Percentiles rank a stretch among this genome's conserved stretches.
These are phyloP conservation scores for Nysson spinosus DNA, from an alignment of 2,888 invertebrate genomes.

Conservation along the genomic window DNA sequence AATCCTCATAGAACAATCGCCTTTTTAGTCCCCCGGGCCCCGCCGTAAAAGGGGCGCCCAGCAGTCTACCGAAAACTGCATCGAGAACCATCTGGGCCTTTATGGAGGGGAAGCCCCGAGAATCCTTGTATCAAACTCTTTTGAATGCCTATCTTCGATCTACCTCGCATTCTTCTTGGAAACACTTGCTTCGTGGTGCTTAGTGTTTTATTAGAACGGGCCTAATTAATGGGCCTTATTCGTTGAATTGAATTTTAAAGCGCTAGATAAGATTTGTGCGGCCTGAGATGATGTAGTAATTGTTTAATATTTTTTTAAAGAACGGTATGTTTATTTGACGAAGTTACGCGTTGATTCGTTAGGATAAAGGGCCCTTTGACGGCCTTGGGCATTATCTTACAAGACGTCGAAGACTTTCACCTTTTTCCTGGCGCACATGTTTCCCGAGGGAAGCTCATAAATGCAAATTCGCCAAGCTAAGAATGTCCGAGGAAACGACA, in stretches of 20 bases:
- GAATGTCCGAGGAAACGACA: slow-evolving; percentile 21
- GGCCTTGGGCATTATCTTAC: background rate
- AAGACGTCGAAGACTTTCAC: slow-evolving; percentile 31
- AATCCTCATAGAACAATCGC: background rate
- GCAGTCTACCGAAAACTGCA: background rate
- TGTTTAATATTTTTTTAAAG: too few relatives aligned
- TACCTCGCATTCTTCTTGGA: slow-evolving; percentile 9
- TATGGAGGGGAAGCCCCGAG: slow-evolving; percentile 27
- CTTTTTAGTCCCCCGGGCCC: background rate
- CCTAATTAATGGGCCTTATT: too few relatives aligned
- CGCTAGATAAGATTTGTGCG: too few relatives aligned
- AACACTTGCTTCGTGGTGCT: too few relatives aligned
- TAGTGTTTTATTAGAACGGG: too few relatives aligned
- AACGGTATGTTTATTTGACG: too few relatives aligned
- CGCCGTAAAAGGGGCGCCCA: slow-evolving; percentile 21
- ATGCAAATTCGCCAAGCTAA: slow-evolving; percentile 55
- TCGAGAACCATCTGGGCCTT: slow-evolving; percentile 9
- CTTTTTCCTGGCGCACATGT: slow-evolving; percentile 44
- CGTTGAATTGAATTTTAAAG: too few relatives aligned
- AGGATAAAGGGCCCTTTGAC: too few relatives aligned
- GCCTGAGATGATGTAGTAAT: too few relatives aligned
- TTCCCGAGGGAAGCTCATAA: slow-evolving; percentile 41
- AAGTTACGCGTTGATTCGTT: too few relatives aligned
- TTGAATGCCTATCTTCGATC: background rate
- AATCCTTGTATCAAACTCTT: slow-evolving; percentile 3